phyloP scores from a whole-genome alignment of 2,888 invertebrate species.

The Mactromeris polynyma region DNA sequence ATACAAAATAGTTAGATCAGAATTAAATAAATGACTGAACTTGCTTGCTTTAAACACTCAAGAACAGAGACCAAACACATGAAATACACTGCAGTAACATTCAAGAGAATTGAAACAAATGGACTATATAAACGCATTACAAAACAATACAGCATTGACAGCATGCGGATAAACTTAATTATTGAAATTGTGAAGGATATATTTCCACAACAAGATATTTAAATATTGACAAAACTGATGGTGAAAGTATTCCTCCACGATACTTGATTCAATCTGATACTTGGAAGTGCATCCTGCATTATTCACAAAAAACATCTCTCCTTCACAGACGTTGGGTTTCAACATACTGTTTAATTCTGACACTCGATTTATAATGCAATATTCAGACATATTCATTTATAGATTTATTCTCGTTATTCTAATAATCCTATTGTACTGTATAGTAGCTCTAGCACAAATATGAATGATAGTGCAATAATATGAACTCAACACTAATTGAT shows the following conservation, averaged over 20 bases:
- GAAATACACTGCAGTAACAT: no score
- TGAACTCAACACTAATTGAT: background rate
- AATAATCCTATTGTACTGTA: background rate
- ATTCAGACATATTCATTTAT: constrained; percentile 6
- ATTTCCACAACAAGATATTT: background rate
- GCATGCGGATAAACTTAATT: no score
- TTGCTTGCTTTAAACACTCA: no score
- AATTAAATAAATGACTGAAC: no score
- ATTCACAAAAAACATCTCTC: background rate
- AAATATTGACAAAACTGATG: background rate
- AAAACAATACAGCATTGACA: no score
- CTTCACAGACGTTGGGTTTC: background rate
- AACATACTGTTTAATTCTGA: background rate
- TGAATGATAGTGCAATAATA: background rate
- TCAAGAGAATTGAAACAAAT: no score
- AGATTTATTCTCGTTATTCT: background rate
- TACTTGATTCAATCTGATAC: background rate
- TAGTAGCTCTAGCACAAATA: background rate
- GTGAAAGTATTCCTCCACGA: background rate
- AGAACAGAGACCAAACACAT: no score
- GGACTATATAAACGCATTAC: no score
- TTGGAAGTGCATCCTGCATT: background rate
- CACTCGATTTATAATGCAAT: background rate
- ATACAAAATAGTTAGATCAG: no score
- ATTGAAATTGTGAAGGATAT: background rate